These are phyloP conservation scores for Donacobius atricapilla DNA, from an alignment of 2,113 vertebrate genomes.

Conservation along the genomic window DNA sequence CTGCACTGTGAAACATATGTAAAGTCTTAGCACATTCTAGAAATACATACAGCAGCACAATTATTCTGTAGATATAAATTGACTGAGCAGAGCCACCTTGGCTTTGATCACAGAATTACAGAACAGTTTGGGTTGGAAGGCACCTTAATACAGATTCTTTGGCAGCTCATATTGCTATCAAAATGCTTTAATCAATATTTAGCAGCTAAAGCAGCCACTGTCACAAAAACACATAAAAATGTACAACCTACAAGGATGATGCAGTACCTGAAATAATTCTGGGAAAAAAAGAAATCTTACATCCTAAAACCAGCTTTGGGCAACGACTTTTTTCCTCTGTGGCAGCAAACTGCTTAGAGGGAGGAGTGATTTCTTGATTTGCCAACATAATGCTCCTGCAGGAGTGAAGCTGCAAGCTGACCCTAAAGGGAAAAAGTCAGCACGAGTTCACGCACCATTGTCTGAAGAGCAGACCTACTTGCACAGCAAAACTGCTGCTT, in stretches of 20 bases:
- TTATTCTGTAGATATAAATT: background rate
- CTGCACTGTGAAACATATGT: background rate
- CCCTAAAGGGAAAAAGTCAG: background rate
- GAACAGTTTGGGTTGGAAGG: background rate
- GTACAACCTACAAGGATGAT: background rate
- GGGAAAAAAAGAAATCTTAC: background rate
- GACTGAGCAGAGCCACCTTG: background rate
- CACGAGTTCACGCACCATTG: background rate
- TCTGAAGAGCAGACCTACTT: background rate
- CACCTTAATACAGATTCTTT: background rate
- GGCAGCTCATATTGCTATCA: background rate
- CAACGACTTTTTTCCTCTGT: background rate
- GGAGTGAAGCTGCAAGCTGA: background rate
- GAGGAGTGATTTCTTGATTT: background rate
- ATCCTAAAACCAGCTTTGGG: background rate
- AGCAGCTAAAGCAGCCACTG: background rate
- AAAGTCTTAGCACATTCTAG: background rate
- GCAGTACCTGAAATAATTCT: background rate
- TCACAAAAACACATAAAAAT: background rate
- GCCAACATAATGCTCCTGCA: background rate
- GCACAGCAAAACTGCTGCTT: conserved; percentile 2
- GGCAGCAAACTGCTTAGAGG: background rate
- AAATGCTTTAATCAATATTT: background rate
- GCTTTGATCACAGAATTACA: background rate
- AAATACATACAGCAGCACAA: background rate